Base-by-base conservation (phyloP, 2,888 invertebrate genomes). In the Invenusta paracnida region DNA sequence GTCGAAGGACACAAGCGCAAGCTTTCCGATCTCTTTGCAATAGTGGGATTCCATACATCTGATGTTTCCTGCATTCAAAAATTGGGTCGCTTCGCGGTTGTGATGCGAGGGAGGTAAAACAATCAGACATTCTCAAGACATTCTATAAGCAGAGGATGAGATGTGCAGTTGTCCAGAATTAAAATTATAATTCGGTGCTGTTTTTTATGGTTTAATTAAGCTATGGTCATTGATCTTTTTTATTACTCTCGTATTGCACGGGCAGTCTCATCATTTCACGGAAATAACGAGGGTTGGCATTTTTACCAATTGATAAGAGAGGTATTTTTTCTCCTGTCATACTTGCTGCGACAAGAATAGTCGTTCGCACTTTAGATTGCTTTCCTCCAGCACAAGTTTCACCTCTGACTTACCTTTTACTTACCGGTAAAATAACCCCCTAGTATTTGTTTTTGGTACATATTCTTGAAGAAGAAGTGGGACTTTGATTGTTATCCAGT, bases 401-500 rank as follows among this genome's bases (percentile, higher is more conserved):
- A 73, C 73, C 73, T 73, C 23, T 73, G 73, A 73, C 5, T 73
- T 2, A 2, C 11, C 23, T 5, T 73, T 73, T n/a, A 73, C 73
- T 73, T 73, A 73, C 73, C 73, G 25, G 23, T 73, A 73, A 73
- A 73, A 73, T 73, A 73, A 73, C 5, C 73, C 73, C 2, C 23
- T 13, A 23, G 23, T 13, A 73, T 13, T 73, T 13, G 11, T 25
- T 73, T 73, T 23, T 13, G 73, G 73, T n/a, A 13, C 23, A 23
- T 73, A 73, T 73, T 73, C 73, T 73, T 73, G 17, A 13, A 73
- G 23, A 73, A 23, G 23, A 73, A 73, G 25, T n/a, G 73, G 73
- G 11, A 73, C 73, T 73, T 73, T 73, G 73, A 13, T 73, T 73
- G 73, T 25, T n/a, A 73, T 73, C 73, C 73, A 73, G 73, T 73